phyloP scores from a whole-genome alignment of 2,888 invertebrate genomes.

The Erannis defoliaria region DNA sequence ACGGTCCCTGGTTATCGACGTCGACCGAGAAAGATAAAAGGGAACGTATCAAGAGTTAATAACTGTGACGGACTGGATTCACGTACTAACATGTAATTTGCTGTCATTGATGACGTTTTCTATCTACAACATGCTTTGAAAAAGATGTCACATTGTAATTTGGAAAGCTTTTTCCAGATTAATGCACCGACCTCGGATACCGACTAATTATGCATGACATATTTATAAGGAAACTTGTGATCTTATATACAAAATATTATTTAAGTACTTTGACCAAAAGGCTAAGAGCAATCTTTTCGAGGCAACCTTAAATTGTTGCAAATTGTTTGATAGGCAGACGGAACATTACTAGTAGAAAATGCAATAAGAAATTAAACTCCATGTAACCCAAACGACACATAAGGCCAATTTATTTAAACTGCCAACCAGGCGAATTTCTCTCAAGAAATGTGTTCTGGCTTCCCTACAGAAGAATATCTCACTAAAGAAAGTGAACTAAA shows the following conservation, averaged over 20 bases:
- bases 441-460: constrained; percentile 5
- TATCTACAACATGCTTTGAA: background rate
- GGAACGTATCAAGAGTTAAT: constrained; percentile 43
- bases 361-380: background rate
- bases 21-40: constrained; percentile 63
- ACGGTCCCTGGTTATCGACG: constrained; percentile 51
- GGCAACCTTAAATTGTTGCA: no score
- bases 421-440: constrained; percentile 3
- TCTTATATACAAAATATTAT: no score
- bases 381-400: background rate
- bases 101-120: constrained; percentile 9
- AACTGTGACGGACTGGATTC: constrained; percentile 34
- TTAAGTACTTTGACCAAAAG: no score
- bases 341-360: background rate
- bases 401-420: background rate
- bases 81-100: constrained; percentile 15
- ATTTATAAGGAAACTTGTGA: no score
- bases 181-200: background rate
- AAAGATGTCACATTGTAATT: background rate
- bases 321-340: background rate
- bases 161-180: background rate
- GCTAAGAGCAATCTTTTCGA: no score
- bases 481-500: constrained; percentile 39
- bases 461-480: constrained; percentile 31
- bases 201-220: background rate